Percentiles rank a stretch among this genome's conserved stretches.
Evolutionary conservation across 2,113 vertebrate genomes (phyloP).

Genomic region (Sylvilagus bachmani): DNA sequence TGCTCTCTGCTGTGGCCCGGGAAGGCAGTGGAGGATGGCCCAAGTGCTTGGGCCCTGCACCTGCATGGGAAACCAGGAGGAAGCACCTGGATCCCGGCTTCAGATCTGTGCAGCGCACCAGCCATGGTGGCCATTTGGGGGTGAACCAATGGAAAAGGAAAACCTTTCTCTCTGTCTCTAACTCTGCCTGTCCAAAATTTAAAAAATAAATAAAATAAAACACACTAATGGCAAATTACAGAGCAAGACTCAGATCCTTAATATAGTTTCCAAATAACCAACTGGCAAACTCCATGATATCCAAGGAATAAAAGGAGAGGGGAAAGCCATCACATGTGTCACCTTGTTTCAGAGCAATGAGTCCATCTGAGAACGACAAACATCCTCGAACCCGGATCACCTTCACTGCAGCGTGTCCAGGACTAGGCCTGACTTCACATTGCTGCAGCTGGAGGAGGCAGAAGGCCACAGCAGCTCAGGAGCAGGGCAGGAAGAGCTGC

Average conservation of each 20-base stretch:
- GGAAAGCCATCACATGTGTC: not conserved
- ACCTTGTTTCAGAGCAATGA: not conserved
- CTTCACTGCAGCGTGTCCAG: not conserved
- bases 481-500: not conserved
- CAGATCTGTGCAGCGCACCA: no score
- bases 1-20: no score
- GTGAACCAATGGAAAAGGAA: no score
- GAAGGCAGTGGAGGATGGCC: no score
- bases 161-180: no score
- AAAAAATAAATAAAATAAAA: no score
- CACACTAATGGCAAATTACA: not conserved
- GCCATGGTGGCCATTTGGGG: no score
- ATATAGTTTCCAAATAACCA: not conserved
- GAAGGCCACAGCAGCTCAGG: not conserved
- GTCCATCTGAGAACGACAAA: not conserved
- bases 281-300: not conserved
- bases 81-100: no score
- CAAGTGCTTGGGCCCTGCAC: no score
- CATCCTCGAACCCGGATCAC: not conserved
- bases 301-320: not conserved
- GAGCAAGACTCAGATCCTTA: not conserved
- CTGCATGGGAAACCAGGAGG: no score
- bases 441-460: not conserved
- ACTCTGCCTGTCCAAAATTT: no score
- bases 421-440: not conserved